Base-by-base conservation (phyloP, 1,140 invertebrate species). In the Halesus radiatus region DNA sequence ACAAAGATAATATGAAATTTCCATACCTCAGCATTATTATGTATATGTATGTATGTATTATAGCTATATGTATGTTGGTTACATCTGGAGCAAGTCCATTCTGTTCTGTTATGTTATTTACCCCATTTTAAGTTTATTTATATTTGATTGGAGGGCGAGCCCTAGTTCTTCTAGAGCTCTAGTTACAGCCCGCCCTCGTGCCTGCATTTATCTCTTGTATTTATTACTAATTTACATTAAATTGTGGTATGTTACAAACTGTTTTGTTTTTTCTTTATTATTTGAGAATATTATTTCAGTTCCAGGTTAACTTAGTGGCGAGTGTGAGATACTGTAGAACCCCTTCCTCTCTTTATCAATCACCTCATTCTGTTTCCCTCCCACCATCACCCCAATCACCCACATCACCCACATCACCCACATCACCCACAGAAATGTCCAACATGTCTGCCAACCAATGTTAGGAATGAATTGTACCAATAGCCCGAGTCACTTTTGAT, bases 141-240 rank as follows among this genome's bases (percentile, higher is more conserved):
- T 89, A 88, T 45, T 45, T 45, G 5, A 45, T 45, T 89, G 88
- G 89, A 81, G 52, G 89, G 88, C 89, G 89, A 88, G 88, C 87
- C 87, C 88, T 87, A 87, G 87, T 45, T 45, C 37, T 45, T 45
- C 5, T 45, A 45, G 89, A 89, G 88, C 87, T 87, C 88, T 87
- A 73, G 22, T 32, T 15, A 87, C 86, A 86, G 87, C 86, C 89
- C 89, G 88, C 88, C 88, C 89, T 80, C 56, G 88, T 87, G 89
- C 88, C 89, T 90, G 89, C 89, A 90, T 90, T 90, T 90, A 89
- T 89, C 88, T 90, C 88, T 89, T 90, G 89, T 89, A 90, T 90
- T 90, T 90, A 90, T 90, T 90, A 89, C 89, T 90, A 90, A 89
- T 89, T 90, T 90, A 90, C 89, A 90, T 90, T 90, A 90, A 90